phyloP scores from a whole-genome alignment of 2,113 vertebrate genomes.

The Origma solitaria region DNA sequence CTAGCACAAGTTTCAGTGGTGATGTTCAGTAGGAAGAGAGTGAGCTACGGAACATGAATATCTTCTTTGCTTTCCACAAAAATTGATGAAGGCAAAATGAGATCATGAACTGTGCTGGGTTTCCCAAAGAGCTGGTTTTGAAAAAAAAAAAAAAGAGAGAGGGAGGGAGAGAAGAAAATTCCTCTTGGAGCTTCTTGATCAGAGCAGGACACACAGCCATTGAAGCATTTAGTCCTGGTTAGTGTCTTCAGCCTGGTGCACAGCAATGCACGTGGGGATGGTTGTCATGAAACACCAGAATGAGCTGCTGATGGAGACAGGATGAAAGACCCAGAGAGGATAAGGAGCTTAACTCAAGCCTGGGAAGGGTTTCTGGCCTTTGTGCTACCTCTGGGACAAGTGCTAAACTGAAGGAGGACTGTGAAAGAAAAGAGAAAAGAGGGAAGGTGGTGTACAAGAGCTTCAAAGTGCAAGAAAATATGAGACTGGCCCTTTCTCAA shows the following conservation, averaged over 20 bases:
- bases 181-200: not conserved
- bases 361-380: slow-evolving; percentile 21
- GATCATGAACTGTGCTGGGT: not conserved
- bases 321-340: not conserved
- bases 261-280: not conserved
- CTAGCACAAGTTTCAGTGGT: not conserved
- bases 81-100: not conserved
- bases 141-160: not conserved
- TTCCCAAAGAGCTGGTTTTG: not conserved
- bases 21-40: not conserved
- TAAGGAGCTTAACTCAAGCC: slow-evolving; percentile 28
- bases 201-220: not conserved
- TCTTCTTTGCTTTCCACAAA: not conserved
- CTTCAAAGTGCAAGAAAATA: slow-evolving; percentile 3
- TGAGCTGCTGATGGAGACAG: not conserved
- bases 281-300: not conserved
- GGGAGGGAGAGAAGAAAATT: not conserved
- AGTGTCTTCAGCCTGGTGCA: not conserved
- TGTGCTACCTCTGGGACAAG: not conserved
- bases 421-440: not conserved
- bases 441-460: not conserved
- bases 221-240: not conserved
- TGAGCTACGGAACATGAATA: not conserved
- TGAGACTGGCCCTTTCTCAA: slow-evolving; percentile 48
- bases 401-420: not conserved